These are phyloP conservation scores for Leptura quadrifasciata DNA, from an alignment of 2,888 invertebrate genomes.

Conservation along the genomic window DNA sequence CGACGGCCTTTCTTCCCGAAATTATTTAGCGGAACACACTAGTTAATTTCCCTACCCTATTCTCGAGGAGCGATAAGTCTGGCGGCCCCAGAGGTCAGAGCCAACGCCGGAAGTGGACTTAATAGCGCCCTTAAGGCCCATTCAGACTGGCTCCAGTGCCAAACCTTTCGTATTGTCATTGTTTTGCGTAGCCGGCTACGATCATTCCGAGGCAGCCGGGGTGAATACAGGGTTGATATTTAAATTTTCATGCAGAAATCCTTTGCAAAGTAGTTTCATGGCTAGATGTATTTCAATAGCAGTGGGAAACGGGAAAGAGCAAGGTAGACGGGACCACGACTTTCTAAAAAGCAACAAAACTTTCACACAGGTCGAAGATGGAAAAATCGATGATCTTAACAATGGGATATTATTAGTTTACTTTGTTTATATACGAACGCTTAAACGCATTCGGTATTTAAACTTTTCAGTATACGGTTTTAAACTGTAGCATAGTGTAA, in stretches of 20 bases:
- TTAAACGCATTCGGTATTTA: no score
- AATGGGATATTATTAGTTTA: no score
- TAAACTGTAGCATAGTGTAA: no score
- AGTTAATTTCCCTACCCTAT: slow-evolving; percentile 69
- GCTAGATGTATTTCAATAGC: neutral
- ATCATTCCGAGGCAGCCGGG: slow-evolving; percentile 18
- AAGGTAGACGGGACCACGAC: no score
- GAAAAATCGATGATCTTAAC: no score
- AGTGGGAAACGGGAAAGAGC: neutral
- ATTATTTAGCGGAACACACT: slow-evolving; percentile 62
- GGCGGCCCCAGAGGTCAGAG: slow-evolving; percentile 65
- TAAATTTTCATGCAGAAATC: slow-evolving; percentile 20
- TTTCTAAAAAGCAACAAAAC: no score
- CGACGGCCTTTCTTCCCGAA: slow-evolving; percentile 4
- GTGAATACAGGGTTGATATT: slow-evolving; percentile 13
- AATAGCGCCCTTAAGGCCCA: slow-evolving; percentile 71
- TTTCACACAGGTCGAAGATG: no score
- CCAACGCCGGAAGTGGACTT: slow-evolving; percentile 71
- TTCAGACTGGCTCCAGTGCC: slow-evolving; percentile 64
- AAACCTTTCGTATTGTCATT: slow-evolving; percentile 67
- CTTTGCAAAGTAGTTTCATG: neutral
- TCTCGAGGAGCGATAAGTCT: slow-evolving; percentile 66
- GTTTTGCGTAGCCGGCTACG: slow-evolving; percentile 61
- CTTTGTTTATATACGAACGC: no score
- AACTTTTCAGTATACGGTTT: no score